phyloP scores from a whole-genome alignment of 1,140 invertebrate species.

The Ceratosolen solmsi region DNA sequence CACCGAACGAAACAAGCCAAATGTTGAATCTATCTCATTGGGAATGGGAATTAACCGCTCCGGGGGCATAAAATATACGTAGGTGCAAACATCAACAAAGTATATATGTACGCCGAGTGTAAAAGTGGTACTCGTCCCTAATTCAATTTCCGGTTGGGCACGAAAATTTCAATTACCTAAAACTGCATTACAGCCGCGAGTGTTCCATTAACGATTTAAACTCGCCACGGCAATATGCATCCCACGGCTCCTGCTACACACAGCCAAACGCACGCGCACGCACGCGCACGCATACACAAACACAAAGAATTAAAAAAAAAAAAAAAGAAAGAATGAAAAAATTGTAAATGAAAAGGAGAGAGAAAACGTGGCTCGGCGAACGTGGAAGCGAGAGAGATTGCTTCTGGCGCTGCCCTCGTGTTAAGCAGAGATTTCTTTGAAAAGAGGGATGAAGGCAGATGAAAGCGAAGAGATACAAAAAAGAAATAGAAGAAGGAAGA shows the following conservation, averaged over 20 bases:
- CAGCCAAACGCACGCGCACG: too few relatives aligned
- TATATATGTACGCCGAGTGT: neutral
- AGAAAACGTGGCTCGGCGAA: too few relatives aligned
- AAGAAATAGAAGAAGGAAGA: neutral
- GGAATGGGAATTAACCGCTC: neutral
- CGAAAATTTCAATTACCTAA: slow-evolving; percentile 38
- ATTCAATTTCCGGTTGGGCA: slow-evolving; percentile 23
- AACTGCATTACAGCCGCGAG: neutral
- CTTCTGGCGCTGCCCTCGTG: neutral
- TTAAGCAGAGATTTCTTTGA: slow-evolving; percentile 44
- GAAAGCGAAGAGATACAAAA: neutral
- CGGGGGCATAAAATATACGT: neutral
- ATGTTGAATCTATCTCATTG: neutral
- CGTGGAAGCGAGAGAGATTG: slow-evolving; percentile 8
- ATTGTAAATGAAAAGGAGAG: too few relatives aligned
- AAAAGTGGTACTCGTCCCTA: neutral
- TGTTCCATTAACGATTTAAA: slow-evolving; percentile 36
- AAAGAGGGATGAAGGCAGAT: slow-evolving; percentile 1
- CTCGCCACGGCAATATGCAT: neutral
- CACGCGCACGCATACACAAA: neutral
- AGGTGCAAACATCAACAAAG: neutral
- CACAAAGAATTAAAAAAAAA: neutral
- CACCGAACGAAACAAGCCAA: neutral
- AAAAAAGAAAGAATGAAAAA: too few relatives aligned
- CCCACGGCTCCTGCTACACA: neutral